A percentile compares a stretch with the other conserved stretches of the same genome.
Conservation (phyloP, 2,888 invertebrate genomes). For the Sarcophaga variegata region DNA sequence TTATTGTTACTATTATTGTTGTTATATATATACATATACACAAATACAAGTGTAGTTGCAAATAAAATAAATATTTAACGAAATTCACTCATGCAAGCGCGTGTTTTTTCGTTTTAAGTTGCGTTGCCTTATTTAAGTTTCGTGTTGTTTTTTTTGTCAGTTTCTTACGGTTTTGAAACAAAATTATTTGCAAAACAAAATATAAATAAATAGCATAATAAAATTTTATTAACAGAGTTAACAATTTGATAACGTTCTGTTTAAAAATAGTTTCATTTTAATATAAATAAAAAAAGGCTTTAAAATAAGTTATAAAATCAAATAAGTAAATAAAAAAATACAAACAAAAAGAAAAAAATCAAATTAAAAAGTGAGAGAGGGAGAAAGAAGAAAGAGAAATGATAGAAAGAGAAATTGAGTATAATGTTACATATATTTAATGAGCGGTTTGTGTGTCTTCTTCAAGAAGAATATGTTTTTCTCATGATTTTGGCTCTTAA, state of each 20-base stretch:
- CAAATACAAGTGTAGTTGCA: conserved; percentile 39
- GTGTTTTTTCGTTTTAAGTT: conserved; percentile 64
- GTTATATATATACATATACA: not conserved
- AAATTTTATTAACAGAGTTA: conserved; percentile 19
- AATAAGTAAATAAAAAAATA: no score
- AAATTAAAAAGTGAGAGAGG: not conserved
- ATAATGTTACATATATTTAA: not conserved
- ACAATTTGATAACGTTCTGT: conserved; percentile 47
- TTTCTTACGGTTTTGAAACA: not conserved
- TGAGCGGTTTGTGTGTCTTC: not conserved
- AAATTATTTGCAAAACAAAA: not conserved
- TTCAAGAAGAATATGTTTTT: no score
- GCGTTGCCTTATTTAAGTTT: conserved; percentile 51
- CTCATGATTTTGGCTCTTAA: not conserved
- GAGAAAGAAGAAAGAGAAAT: conserved; percentile 11
- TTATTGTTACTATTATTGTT: not conserved
- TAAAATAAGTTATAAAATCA: not conserved
- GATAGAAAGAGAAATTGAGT: conserved; percentile 26
- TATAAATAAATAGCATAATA: conserved; percentile 24
- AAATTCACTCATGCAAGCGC: conserved; percentile 48
- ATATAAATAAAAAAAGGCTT: not conserved
- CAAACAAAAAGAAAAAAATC: not conserved
- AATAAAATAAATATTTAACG: conserved; percentile 21
- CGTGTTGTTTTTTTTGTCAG: conserved; percentile 27
- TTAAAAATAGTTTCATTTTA: not conserved